These are phyloP conservation scores for Tinea pellionella DNA, from an alignment of 2,888 invertebrate genomes.

Conservation along the genomic window DNA sequence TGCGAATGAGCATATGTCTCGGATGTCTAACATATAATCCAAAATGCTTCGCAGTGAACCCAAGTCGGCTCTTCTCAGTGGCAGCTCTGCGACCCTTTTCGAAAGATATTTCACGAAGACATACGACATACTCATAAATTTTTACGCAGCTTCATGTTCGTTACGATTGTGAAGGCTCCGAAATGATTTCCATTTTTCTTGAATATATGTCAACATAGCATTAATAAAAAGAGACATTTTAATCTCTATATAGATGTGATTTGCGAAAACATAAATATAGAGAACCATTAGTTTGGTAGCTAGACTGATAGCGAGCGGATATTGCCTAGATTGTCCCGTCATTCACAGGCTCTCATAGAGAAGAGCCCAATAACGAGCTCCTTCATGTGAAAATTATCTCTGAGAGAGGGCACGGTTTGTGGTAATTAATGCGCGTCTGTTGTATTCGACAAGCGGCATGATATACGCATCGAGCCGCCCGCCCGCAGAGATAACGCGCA, in stretches of 20 bases:
- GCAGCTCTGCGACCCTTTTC: slow-evolving; percentile 10
- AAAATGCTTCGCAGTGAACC: neutral
- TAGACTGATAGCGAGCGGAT: neutral
- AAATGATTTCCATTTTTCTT: neutral
- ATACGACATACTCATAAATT: slow-evolving; percentile 37
- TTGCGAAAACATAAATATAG: neutral
- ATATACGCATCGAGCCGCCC: slow-evolving; percentile 27
- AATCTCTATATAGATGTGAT: neutral
- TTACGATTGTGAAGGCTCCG: slow-evolving; percentile 19
- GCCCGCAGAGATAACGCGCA: slow-evolving; percentile 43
- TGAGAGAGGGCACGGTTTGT: slow-evolving; percentile 16
- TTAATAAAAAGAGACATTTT: no score
- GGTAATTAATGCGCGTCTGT: slow-evolving; percentile 31
- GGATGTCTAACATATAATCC: neutral
- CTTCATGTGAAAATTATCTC: slow-evolving; percentile 20
- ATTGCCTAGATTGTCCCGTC: neutral
- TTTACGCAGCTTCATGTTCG: slow-evolving; percentile 43
- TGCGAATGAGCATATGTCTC: slow-evolving; percentile 1
- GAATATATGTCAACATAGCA: neutral
- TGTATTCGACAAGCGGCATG: slow-evolving; percentile 27
- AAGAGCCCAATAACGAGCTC: slow-evolving; percentile 17
- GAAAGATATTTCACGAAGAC: slow-evolving; percentile 9
- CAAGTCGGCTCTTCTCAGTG: slow-evolving; percentile 1
- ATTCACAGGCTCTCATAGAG: neutral
- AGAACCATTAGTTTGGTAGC: neutral